phyloP scores from a whole-genome alignment of 2,888 invertebrate species.

The Ditylenchus weischeri region DNA sequence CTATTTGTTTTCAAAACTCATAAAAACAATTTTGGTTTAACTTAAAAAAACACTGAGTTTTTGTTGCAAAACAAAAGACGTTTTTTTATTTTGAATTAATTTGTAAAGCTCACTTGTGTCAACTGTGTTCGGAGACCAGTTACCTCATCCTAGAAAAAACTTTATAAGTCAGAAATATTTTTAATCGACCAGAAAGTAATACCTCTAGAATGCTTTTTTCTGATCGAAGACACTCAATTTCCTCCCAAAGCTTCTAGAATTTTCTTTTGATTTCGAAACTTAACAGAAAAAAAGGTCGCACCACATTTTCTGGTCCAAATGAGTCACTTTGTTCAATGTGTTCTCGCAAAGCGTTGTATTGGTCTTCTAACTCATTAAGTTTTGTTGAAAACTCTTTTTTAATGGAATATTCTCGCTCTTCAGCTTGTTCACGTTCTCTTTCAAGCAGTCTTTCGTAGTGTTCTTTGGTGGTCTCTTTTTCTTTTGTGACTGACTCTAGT shows the following conservation, averaged over 20 bases:
- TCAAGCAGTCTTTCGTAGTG: conserved; percentile 53
- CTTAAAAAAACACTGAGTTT: not conserved
- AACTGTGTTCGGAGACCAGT: conserved; percentile 20
- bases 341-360: conserved; percentile 54
- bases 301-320: conserved; percentile 31
- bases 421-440: conserved; percentile 47
- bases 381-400: conserved; percentile 55
- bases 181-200: too few species aligned
- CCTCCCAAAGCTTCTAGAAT: conserved; percentile 45
- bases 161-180: too few species aligned
- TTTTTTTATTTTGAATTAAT: too few species aligned
- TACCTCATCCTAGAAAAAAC: conserved; percentile 34
- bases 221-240: conserved; percentile 43
- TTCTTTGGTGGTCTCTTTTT: conserved; percentile 56
- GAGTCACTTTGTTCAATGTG: conserved; percentile 32
- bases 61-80: not conserved
- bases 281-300: conserved; percentile 1
- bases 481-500: conserved; percentile 56
- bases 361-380: conserved; percentile 57
- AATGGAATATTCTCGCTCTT: conserved; percentile 54
- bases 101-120: not conserved
- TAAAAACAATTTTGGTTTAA: too few species aligned
- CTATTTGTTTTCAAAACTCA: too few species aligned
- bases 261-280: not conserved
- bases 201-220: conserved; percentile 42